Conservation (phyloP, 2,113 vertebrate genomes). For the Paedocypris sp. region DNA sequence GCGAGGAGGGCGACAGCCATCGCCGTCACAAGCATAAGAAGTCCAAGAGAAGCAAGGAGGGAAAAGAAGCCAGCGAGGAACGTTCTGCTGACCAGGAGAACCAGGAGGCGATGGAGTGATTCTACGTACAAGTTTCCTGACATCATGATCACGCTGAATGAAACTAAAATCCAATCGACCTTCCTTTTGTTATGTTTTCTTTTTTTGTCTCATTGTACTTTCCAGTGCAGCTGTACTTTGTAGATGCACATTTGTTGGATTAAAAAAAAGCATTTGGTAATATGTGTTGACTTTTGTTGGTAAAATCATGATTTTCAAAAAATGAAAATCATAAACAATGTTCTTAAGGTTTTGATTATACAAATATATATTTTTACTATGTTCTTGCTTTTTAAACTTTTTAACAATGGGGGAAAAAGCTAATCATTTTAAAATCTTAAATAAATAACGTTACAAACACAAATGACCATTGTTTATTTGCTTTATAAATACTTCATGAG, state of each 20-base stretch:
- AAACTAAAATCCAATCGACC: not conserved
- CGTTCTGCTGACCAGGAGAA: conserved; percentile 82
- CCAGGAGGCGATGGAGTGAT: conserved; percentile 75
- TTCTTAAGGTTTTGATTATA: too few relatives aligned
- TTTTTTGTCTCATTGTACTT: too few relatives aligned
- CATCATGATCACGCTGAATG: not conserved
- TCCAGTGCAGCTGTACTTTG: conserved; percentile 37
- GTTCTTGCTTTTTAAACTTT: too few relatives aligned
- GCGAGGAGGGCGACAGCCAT: conserved; percentile 93
- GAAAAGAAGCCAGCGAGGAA: conserved; percentile 85
- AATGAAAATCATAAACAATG: too few relatives aligned
- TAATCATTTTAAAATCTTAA: too few relatives aligned
- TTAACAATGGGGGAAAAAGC: too few relatives aligned
- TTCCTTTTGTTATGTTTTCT: conserved; percentile 23
- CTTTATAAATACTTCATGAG: too few relatives aligned
- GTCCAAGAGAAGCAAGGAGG: conserved; percentile 97
- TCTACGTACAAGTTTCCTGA: not conserved
- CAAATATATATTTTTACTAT: too few relatives aligned
- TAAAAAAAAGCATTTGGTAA: conserved; percentile 59
- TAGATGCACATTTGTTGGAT: conserved; percentile 48
- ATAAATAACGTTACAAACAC: too few relatives aligned
- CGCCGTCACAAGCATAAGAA: conserved; percentile 99
- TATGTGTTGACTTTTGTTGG: conserved; percentile 13
- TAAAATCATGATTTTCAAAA: not conserved
- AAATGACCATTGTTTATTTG: too few relatives aligned